Base-by-base conservation (phyloP, 2,797 vertebrate genomes). In the Falco concolor region DNA sequence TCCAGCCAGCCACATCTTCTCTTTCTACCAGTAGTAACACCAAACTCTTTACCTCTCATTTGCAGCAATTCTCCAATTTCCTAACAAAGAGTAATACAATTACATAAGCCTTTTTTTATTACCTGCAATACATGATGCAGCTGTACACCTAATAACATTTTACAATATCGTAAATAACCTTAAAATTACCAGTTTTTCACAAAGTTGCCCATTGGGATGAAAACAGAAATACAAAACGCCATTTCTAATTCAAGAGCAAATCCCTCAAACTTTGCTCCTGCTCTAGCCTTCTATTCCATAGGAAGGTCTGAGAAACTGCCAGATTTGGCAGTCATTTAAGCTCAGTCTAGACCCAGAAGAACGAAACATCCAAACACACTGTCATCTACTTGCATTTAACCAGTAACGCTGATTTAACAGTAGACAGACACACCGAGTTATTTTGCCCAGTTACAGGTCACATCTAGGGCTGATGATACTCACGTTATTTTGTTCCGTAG, bases 1-100 rank as follows among this genome's bases (percentile, higher is more conserved):
- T 99, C 99, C 96, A 99, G 98, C 99, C 99, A 99, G 96, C 99
- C 99, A 77, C 99, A 99, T 96, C 99, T 98, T 96, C 99, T 98
- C 97, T 99, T 99, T 90, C 99, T 98, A 90, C 99, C 99, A 17
- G 99, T 99, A 83, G 99, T 99, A 97, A 99, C 99, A 38, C 99
- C 99, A 90, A 99, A 98, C 94, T 99, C 99, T 97, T 99, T 98
- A 73, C 99, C 99, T 82, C 99, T 98, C 13, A 90, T 98, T 95
- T 99, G 99, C 79, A 99, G 98, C 73, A 99, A 96, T 96, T 99
- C 98, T 84, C 99, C 99, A 63, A 98, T 98, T 69, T 99, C 99
- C 99, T 99, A 91, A 60, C 54, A 59, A 89, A 96, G 8, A 95
- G 9, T 10, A 84, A 78, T 22, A 57, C 9, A 20, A 44, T 59